Evolutionary conservation across 2,113 vertebrate genomes (phyloP), one percentile per base, ranked within the genome.

Genomic region (Lipophrys pholis): DNA sequence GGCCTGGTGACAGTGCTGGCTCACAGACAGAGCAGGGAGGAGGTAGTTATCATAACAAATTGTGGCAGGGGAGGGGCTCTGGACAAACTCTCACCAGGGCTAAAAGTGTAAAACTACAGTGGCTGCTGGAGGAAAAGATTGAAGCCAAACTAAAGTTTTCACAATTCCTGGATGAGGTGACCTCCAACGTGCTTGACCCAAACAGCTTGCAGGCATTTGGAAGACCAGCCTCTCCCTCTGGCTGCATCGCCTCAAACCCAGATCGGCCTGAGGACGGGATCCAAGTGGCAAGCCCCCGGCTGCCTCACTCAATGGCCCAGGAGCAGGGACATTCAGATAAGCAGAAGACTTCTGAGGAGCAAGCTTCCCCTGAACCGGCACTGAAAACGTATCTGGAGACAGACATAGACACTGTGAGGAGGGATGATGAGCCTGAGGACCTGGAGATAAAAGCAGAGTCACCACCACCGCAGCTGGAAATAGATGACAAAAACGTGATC

Each of bases 111-210:
- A 91, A 91, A 14, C 52, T 88, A 1, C 92, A 91, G 56, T 49
- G 72, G 12, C 81, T 91, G 70, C 83, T 91, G 82, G 90, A 92
- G 76, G 75, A 85, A 43, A 92, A 91, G 60, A 92, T 88, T 38
- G 78, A 94, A 80, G 87, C 93, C 85, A 95, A 95, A 82, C 83
- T 93, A 41, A 95, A 92, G 70, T 97, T 97, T 86, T 97, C 96
- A 6, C 93, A 93, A 73, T 96, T 98, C 85, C 89, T 97, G 83
- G 95, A 98, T 73, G 95, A 97, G 80, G 94, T 96, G 73, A 94
- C 94, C 0, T 88, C 85, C 80, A 93, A 93, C 14, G 94, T 97
- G 40, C 90, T 97, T 14, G 87, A 94, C 68, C 93, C 93, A 7
- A 72, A 69, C 63, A 95, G 89, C 65, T 79, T 96, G 69, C 91